These are phyloP conservation scores for Apaloderma vittatum DNA, from an alignment of 2,113 vertebrate genomes.

Conservation along the genomic window DNA sequence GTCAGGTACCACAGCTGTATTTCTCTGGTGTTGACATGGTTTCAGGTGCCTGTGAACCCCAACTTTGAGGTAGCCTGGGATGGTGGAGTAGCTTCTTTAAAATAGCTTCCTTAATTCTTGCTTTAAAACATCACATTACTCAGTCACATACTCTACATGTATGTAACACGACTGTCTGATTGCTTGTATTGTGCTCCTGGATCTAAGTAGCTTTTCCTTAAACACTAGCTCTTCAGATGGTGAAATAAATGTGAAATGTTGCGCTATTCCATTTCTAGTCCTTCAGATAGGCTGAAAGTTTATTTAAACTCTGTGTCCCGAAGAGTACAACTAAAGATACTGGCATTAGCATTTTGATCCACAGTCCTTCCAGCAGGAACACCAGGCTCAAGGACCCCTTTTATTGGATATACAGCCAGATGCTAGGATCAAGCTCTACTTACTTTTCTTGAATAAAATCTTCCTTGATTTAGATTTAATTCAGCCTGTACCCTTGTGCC, in stretches of 20 bases:
- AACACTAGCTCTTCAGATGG: not conserved
- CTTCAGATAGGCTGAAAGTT: not conserved
- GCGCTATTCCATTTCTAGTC: not conserved
- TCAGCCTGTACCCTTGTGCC: not conserved
- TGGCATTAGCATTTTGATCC: not conserved
- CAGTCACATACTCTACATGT: not conserved
- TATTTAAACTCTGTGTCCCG: not conserved
- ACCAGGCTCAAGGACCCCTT: not conserved
- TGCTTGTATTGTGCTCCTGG: not conserved
- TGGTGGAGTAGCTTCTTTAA: not conserved
- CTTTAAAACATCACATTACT: not conserved
- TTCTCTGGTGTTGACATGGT: rapidly evolving
- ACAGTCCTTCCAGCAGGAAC: not conserved
- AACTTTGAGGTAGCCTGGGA: not conserved
- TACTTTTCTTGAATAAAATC: not conserved
- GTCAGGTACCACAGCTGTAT: not conserved
- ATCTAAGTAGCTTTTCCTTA: not conserved
- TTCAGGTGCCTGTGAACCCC: not conserved
- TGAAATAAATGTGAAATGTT: not conserved
- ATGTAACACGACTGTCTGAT: not conserved
- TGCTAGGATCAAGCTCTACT: not conserved
- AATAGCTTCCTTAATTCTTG: not conserved
- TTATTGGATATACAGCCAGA: not conserved
- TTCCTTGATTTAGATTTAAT: not conserved
- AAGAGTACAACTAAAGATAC: not conserved